Evolutionary conservation across 2,113 vertebrate genomes (phyloP).

Genomic region (Nibea coibor): DNA sequence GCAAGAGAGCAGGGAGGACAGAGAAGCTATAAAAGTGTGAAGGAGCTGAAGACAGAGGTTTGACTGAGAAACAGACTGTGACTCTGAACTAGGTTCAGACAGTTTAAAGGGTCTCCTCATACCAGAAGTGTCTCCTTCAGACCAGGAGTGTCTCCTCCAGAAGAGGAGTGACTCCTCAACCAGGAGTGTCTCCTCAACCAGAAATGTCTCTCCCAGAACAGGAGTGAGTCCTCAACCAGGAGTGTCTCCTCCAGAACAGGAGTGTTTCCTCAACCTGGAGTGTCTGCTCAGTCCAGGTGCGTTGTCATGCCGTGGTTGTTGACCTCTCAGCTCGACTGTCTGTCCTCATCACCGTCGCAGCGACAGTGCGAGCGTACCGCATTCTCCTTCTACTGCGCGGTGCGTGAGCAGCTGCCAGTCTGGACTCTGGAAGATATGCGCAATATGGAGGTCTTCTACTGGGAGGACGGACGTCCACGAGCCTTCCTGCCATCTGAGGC

Average conservation of each 20-base stretch:
- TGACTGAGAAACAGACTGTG: slow-evolving; percentile 38
- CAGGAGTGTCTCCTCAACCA: too few relatives aligned
- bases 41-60: slow-evolving; percentile 54
- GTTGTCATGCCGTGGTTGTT: slow-evolving; percentile 66
- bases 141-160: too few relatives aligned
- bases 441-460: slow-evolving; percentile 92
- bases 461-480: slow-evolving; percentile 91
- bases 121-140: too few relatives aligned
- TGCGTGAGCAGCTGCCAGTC: slow-evolving; percentile 90
- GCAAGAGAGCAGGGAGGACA: not conserved
- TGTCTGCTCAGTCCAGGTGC: not conserved
- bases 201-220: too few relatives aligned
- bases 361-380: slow-evolving; percentile 92
- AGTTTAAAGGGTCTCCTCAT: not conserved
- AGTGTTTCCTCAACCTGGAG: too few relatives aligned
- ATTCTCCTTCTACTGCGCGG: slow-evolving; percentile 94
- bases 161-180: too few relatives aligned
- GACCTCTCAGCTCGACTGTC: slow-evolving; percentile 36
- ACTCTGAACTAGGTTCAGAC: not conserved
- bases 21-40: slow-evolving; percentile 62
- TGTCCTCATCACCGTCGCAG: slow-evolving; percentile 81
- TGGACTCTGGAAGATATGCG: slow-evolving; percentile 97
- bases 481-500: slow-evolving; percentile 92
- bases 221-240: too few relatives aligned
- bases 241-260: too few relatives aligned